Conservation (phyloP, 2,888 invertebrate species). For the Danaus chrysippus region DNA sequence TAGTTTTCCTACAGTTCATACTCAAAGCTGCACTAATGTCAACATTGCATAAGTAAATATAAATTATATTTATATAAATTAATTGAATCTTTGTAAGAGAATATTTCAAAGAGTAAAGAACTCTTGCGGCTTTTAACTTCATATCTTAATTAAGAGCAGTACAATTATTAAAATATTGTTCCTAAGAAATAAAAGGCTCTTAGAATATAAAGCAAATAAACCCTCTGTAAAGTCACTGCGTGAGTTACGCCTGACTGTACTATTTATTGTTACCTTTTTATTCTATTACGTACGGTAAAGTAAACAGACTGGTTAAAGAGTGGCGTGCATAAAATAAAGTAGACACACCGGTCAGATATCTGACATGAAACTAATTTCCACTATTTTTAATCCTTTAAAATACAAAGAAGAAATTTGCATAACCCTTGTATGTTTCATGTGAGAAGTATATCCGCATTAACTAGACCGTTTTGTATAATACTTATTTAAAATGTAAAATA, state of each 20-base stretch:
- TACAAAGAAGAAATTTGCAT: slow-evolving; percentile 78
- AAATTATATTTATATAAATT: too few relatives aligned
- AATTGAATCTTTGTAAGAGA: too few relatives aligned
- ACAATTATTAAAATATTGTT: too few relatives aligned
- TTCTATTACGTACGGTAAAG: slow-evolving; percentile 21
- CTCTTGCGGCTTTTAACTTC: too few relatives aligned
- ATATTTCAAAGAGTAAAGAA: too few relatives aligned
- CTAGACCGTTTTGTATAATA: slow-evolving; percentile 66
- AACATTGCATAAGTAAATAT: too few relatives aligned
- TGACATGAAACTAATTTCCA: slow-evolving; percentile 76
- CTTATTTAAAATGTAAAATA: slow-evolving; percentile 61
- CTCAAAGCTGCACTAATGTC: too few relatives aligned
- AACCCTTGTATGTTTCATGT: slow-evolving; percentile 77
- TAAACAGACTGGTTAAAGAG: slow-evolving; percentile 42
- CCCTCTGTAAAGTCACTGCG: background rate
- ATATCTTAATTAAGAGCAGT: too few relatives aligned
- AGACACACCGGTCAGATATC: slow-evolving; percentile 60
- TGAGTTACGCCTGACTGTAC: background rate
- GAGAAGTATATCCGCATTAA: slow-evolving; percentile 71
- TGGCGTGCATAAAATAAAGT: slow-evolving; percentile 61
- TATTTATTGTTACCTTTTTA: background rate
- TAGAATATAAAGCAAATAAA: background rate
- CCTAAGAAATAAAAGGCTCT: background rate
- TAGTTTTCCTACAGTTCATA: too few relatives aligned
- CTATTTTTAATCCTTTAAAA: slow-evolving; percentile 76